These are phyloP conservation scores for Hoplias malabaricus DNA, from an alignment of 2,113 vertebrate genomes.

Conservation along the genomic window DNA sequence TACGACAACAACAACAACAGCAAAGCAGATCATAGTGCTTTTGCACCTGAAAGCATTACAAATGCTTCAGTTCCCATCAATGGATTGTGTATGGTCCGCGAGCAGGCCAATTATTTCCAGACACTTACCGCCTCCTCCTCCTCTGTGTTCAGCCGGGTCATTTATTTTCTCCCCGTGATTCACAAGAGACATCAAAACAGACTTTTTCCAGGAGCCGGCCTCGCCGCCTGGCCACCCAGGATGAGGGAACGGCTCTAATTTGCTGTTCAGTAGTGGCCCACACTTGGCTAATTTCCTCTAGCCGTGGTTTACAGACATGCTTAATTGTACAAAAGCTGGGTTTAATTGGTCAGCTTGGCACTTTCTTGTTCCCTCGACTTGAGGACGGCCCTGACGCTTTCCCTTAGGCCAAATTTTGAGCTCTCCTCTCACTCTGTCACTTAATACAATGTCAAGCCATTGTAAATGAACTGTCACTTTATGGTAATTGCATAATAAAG, in stretches of 20 bases:
- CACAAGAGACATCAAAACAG: conserved; percentile 8
- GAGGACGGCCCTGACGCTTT: neutral
- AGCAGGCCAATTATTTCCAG: conserved; percentile 50
- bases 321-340: conserved; percentile 9
- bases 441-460: conserved; percentile 14
- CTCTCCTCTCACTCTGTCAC: neutral
- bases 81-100: conserved; percentile 39
- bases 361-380: neutral
- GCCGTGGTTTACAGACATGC: neutral
- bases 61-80: conserved; percentile 49
- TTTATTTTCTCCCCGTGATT: conserved; percentile 41
- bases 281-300: neutral
- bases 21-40: conserved; percentile 48
- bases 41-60: conserved; percentile 58
- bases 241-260: neutral
- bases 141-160: conserved; percentile 38
- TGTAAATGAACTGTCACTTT: neutral
- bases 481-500: neutral
- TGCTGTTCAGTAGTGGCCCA: neutral
- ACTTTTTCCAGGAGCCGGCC: neutral
- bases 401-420: neutral
- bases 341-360: conserved; percentile 8
- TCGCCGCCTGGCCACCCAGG: neutral
- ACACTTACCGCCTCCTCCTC: conserved; percentile 43
- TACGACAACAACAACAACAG: conserved; percentile 33